Percentiles rank a stretch among this genome's conserved stretches.
Evolutionary conservation across 2,113 vertebrate species (phyloP).

Genomic region (Emydura subglobosa): DNA sequence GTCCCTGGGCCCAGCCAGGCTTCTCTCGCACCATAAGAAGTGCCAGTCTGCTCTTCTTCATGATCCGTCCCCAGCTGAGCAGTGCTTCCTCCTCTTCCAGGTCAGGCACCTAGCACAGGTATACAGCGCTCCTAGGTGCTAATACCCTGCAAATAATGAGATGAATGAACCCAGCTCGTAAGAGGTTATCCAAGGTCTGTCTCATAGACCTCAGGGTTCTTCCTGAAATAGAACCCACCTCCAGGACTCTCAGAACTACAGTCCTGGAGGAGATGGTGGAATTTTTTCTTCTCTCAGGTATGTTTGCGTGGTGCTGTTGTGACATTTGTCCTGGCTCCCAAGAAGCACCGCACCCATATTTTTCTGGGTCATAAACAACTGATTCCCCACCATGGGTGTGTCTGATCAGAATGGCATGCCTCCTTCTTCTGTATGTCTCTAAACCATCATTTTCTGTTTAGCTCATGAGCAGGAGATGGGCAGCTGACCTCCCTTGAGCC

Average conservation of each 20-base stretch:
- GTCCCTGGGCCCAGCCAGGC: background rate
- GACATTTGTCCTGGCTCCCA: background rate
- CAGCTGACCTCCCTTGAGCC: background rate
- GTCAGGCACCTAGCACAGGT: background rate
- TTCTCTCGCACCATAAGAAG: background rate
- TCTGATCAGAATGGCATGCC: accelerated
- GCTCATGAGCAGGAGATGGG: background rate
- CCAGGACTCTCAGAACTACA: background rate
- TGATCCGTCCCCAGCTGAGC: background rate
- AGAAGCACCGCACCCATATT: background rate
- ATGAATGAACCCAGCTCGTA: background rate
- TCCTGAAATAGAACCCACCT: background rate
- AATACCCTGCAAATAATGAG: background rate
- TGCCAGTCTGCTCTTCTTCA: background rate
- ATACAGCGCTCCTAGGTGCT: background rate
- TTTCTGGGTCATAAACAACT: accelerated
- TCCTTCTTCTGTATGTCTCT: background rate
- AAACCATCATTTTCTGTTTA: background rate
- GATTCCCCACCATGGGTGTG: background rate
- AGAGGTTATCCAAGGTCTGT: background rate
- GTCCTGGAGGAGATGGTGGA: background rate
- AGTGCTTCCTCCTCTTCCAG: background rate
- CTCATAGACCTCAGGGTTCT: background rate
- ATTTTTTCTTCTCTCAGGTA: background rate
- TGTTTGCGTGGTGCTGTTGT: background rate